These are phyloP conservation scores for Chroicocephalus ridibundus DNA, from an alignment of 2,113 vertebrate genomes.

Conservation along the genomic window DNA sequence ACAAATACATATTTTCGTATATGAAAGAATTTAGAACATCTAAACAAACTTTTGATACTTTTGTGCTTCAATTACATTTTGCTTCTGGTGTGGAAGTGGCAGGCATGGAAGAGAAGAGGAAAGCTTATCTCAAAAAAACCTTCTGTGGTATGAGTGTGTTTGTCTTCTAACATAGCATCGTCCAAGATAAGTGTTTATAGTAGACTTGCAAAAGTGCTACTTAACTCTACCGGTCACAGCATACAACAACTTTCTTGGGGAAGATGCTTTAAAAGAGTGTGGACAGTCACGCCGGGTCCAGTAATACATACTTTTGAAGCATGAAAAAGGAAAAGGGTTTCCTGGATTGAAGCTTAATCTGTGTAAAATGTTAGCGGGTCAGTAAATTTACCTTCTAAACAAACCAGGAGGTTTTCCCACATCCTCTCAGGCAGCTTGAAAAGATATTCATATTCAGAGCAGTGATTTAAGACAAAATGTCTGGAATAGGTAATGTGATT, in stretches of 20 bases:
- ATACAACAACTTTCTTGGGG: not conserved
- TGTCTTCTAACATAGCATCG: not conserved
- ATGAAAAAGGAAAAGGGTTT: not conserved
- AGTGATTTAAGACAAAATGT: not conserved
- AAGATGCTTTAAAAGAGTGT: not conserved
- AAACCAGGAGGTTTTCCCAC: not conserved
- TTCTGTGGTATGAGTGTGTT: slow-evolving; percentile 20
- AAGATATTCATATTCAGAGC: not conserved
- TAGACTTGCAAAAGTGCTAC: not conserved
- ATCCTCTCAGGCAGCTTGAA: not conserved
- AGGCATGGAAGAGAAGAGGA: not conserved
- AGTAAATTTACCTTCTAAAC: not conserved
- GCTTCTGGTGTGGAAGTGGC: not conserved
- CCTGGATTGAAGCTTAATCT: not conserved
- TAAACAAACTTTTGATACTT: not conserved
- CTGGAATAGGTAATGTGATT: not conserved
- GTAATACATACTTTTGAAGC: not conserved
- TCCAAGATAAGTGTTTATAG: not conserved
- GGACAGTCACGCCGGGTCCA: not conserved
- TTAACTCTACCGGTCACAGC: not conserved
- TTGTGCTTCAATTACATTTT: not conserved
- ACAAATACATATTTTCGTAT: not conserved
- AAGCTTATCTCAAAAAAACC: slow-evolving; percentile 43
- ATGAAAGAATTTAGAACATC: slow-evolving; percentile 3
- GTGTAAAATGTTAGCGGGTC: not conserved